Conservation (phyloP, 2,113 vertebrate genomes). For the Sturnus vulgaris region DNA sequence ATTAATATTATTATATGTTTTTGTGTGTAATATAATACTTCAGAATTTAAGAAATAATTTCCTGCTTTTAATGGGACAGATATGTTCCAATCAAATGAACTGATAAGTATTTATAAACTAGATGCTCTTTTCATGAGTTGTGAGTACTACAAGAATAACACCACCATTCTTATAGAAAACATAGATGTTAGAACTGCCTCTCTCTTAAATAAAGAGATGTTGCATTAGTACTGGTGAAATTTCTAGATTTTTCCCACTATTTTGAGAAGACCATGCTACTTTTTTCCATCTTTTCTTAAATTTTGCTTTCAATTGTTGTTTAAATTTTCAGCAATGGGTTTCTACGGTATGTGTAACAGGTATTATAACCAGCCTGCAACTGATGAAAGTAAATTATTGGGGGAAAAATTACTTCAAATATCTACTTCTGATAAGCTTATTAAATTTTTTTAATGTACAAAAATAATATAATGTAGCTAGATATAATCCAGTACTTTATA, state of each 20-base stretch:
- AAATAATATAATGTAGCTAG: not conserved
- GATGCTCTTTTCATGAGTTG: constrained; percentile 63
- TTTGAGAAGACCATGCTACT: constrained; percentile 23
- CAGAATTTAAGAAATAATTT: constrained; percentile 16
- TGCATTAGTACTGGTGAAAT: constrained; percentile 6
- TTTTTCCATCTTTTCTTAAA: constrained; percentile 46
- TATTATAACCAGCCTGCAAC: constrained; percentile 43
- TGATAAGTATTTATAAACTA: constrained; percentile 59
- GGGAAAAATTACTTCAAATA: constrained; percentile 13
- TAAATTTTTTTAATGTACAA: not conserved
- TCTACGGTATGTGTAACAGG: not conserved
- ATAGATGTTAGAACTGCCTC: constrained; percentile 2
- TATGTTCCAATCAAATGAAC: constrained; percentile 55
- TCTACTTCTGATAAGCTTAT: not conserved
- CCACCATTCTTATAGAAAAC: constrained; percentile 1
- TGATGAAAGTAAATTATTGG: constrained; percentile 25
- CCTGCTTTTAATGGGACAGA: not conserved
- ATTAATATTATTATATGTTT: not conserved
- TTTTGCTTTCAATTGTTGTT: constrained; percentile 40
- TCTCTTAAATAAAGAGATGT: not conserved
- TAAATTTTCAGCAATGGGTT: constrained; percentile 31
- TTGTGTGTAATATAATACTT: constrained; percentile 17
- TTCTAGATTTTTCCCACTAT: not conserved
- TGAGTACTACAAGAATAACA: constrained; percentile 59
- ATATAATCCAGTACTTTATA: not conserved